These are phyloP conservation scores for Rafetus swinhoei DNA, from an alignment of 2,113 vertebrate genomes.

Conservation along the genomic window DNA sequence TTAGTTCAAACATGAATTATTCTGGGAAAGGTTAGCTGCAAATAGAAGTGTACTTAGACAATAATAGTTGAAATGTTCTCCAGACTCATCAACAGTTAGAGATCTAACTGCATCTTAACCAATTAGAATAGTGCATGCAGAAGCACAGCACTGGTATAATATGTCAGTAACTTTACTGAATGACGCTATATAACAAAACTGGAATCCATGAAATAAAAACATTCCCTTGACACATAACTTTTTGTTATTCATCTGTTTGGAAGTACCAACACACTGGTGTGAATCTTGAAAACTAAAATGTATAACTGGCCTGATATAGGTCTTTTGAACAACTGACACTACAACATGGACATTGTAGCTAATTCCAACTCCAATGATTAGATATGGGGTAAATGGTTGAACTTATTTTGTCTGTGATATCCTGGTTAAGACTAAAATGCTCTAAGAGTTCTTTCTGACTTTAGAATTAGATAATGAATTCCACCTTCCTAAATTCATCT, in stretches of 20 bases:
- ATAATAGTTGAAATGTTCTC: background rate
- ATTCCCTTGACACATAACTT: background rate
- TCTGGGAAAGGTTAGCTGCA: background rate
- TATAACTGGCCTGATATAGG: background rate
- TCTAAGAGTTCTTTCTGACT: background rate
- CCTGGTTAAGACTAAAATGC: accelerated
- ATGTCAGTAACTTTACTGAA: background rate
- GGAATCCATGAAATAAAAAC: background rate
- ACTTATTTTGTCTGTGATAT: background rate
- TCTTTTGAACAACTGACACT: background rate
- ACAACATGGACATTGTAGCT: background rate
- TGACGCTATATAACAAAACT: background rate
- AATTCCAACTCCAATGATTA: background rate
- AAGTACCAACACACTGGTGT: background rate
- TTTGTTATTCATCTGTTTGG: background rate
- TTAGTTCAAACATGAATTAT: no score
- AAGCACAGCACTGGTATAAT: background rate
- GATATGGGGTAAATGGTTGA: background rate
- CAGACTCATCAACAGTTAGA: accelerated
- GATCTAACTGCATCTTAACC: background rate
- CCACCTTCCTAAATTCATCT: background rate
- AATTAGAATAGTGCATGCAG: background rate
- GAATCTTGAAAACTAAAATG: background rate
- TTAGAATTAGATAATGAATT: background rate
- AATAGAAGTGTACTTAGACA: background rate